These are phyloP conservation scores for Bufo gargarizans DNA, from an alignment of 2,113 vertebrate genomes.

Conservation along the genomic window DNA sequence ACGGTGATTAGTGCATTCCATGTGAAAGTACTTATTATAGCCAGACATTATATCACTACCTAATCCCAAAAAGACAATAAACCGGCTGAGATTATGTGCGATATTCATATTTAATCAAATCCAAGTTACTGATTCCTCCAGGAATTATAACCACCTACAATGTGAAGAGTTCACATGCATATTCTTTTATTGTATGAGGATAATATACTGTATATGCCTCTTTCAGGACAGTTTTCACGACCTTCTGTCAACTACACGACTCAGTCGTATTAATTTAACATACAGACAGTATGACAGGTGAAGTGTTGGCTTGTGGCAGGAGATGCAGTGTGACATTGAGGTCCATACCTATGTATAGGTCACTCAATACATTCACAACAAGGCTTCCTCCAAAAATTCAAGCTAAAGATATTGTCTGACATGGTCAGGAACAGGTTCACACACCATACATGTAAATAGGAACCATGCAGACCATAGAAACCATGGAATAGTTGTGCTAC, in stretches of 20 bases:
- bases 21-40: slow-evolving; percentile 48
- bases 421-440: not conserved
- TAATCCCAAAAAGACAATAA: slow-evolving; percentile 58
- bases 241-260: not conserved
- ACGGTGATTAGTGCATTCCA: slow-evolving; percentile 39
- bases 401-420: not conserved
- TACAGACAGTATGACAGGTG: not conserved
- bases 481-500: not conserved
- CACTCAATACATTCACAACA: not conserved
- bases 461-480: not conserved
- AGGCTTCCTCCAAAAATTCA: not conserved
- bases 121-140: slow-evolving; percentile 45
- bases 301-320: not conserved
- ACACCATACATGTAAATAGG: not conserved
- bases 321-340: not conserved
- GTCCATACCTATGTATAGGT: too few relatives aligned
- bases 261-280: not conserved
- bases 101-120: slow-evolving; percentile 57
- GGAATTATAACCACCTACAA: slow-evolving; percentile 50
- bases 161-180: slow-evolving; percentile 49
- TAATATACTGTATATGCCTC: slow-evolving; percentile 16
- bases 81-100: slow-evolving; percentile 49
- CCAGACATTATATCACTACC: slow-evolving; percentile 58
- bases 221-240: not conserved
- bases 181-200: not conserved